Conservation (phyloP, 2,888 invertebrate species). For the Megalurothrips usitatus region DNA sequence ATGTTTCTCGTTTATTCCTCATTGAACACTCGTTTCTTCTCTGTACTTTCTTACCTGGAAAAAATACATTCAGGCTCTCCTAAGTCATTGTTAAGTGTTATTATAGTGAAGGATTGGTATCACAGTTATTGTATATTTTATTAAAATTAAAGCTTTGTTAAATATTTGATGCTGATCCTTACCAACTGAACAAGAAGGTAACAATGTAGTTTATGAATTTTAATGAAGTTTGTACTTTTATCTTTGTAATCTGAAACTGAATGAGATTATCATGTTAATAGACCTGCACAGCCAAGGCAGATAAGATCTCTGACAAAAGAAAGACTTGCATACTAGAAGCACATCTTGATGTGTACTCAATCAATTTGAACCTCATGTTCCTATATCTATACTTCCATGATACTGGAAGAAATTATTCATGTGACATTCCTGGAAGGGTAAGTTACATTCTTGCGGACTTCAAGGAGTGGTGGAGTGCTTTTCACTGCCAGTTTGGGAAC, state of each 20-base stretch:
- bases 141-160: not conserved
- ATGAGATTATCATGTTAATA: conserved; percentile 7
- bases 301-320: conserved; percentile 2
- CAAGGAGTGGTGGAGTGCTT: conserved; percentile 1
- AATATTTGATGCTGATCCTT: not conserved
- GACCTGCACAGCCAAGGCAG: not conserved
- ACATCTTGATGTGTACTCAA: not conserved
- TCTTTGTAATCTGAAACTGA: conserved; percentile 8
- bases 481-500: conserved; percentile 6
- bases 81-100: conserved; percentile 7
- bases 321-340: not conserved
- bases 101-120: conserved; percentile 9
- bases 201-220: conserved; percentile 7
- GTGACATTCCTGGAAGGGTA: conserved; percentile 12
- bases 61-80: not conserved
- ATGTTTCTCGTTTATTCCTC: not conserved
- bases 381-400: not conserved
- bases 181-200: not conserved
- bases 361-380: conserved; percentile 5
- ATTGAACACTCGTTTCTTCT: not conserved
- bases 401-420: not conserved
- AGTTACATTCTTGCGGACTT: not conserved
- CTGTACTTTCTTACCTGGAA: too few species aligned
- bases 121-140: not conserved
- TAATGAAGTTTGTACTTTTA: not conserved